Base-by-base conservation (phyloP, 2,113 vertebrate genomes). In the Reinhardtius hippoglossoides region DNA sequence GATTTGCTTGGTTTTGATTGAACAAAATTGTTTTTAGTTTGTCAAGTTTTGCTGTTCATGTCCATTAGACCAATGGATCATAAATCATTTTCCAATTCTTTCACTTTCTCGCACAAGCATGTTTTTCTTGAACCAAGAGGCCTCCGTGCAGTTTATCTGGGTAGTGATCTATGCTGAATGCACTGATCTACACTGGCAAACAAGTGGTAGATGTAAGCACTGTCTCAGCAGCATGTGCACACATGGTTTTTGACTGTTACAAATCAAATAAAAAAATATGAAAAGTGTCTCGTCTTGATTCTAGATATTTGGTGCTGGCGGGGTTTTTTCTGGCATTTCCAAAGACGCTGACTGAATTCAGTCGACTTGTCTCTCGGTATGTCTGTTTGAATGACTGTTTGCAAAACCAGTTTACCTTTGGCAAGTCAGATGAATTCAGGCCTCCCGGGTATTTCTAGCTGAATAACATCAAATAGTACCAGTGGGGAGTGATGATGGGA, bases 261-360 rank as follows among this genome's bases (percentile, higher is more conserved):
- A 78, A 67, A 74, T 46, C 4, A 54, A 88, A 91, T 90, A 89
- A 91, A 89, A 91, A 89, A 75, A 31, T 14, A 5, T 27, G 12
- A 16, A 63, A 72, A 71, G 31, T 8, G 31, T 57, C 23, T 63
- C 7, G 35, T 44, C 2, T 26, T 65, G 2, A 42, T 37, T 65
- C 50, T 4, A 9, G 3, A 74, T 52, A 7, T 37, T 27, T 63
- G 12, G 13, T 65, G 18, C 14, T 60, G n/a, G 10, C 7, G 20
- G 20, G 20, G 1, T 31, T 54, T 37, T 69, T 21, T 15, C 21
- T 24, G 16, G 27, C 26, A 3, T 64, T 44, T 14, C 61, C 8
- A 9, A 37, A 46, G 7, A 24, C 1, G 31, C 8, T 7, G 23
- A 44, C 44, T 67, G 5, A 18, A 50, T 60, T 42, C 27, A 56